Conservation (phyloP, 1,140 invertebrate genomes). For the Eulimnadia texana region DNA sequence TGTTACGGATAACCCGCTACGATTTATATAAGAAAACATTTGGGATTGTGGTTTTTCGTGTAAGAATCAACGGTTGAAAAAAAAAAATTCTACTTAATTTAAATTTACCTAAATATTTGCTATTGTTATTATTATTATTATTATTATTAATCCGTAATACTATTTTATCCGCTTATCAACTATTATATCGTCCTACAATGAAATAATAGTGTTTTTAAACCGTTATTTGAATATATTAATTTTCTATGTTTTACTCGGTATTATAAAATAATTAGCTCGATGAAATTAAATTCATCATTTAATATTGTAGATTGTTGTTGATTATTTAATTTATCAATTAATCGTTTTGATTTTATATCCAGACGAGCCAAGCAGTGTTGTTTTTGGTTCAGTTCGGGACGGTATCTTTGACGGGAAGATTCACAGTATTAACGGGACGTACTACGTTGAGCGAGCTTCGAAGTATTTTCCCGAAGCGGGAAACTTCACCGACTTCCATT, state of each 20-base stretch:
- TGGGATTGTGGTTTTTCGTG: too few species aligned
- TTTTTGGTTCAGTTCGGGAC: conserved; percentile 82
- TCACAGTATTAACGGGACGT: conserved; percentile 56
- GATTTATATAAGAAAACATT: too few species aligned
- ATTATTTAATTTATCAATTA: neutral
- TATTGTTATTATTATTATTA: neutral
- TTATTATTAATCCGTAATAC: neutral
- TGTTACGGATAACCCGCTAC: too few species aligned
- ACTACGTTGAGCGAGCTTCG: conserved; percentile 80
- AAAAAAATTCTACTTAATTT: neutral
- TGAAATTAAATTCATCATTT: too few species aligned
- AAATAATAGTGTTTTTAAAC: too few species aligned
- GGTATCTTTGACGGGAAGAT: conserved; percentile 95
- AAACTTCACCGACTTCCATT: conserved; percentile 53
- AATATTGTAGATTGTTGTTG: neutral
- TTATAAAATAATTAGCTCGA: too few species aligned
- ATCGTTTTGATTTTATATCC: conserved; percentile 15
- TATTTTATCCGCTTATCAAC: too few species aligned
- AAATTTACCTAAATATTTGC: neutral
- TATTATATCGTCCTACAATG: too few species aligned
- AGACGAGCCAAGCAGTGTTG: conserved; percentile 69
- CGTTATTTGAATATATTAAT: too few species aligned
- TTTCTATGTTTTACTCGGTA: too few species aligned
- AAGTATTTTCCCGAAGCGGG: conserved; percentile 60
- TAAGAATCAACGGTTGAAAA: too few species aligned